Percentiles rank a stretch among this genome's conserved stretches.
phyloP scores from a whole-genome alignment of 1,140 invertebrate species.

The Vanessa tameamea region DNA sequence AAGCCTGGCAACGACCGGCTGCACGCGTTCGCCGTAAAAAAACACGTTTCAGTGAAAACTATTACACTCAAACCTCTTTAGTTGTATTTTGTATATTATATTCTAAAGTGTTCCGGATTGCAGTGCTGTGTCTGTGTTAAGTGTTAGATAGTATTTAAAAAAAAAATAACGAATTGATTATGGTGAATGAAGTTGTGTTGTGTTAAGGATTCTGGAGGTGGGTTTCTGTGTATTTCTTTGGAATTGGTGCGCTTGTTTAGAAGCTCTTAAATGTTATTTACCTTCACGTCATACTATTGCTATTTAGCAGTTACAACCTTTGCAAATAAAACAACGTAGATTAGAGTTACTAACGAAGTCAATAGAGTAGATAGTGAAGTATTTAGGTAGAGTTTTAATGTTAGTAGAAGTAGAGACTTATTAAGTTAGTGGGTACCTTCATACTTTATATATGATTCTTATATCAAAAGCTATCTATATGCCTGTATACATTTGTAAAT shows the following conservation, averaged over 20 bases:
- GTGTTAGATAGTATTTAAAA: constrained; percentile 35
- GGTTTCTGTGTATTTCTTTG: constrained; percentile 37
- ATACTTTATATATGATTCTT: no score
- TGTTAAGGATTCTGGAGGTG: constrained; percentile 72
- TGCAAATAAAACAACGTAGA: not conserved
- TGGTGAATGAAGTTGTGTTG: constrained; percentile 55
- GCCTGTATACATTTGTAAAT: no score
- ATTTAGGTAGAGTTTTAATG: not conserved
- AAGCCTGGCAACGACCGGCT: constrained; percentile 46
- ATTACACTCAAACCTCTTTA: constrained; percentile 12
- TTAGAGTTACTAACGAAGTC: not conserved
- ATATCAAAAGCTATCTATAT: no score
- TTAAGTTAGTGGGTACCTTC: not conserved
- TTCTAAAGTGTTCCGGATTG: constrained; percentile 60
- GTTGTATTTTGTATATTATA: constrained; percentile 24
- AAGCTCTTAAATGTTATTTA: constrained; percentile 5
- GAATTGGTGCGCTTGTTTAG: constrained; percentile 24
- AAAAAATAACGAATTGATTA: constrained; percentile 56
- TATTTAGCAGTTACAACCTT: not conserved
- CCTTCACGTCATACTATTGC: not conserved
- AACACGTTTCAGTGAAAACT: constrained; percentile 51
- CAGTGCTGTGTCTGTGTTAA: constrained; percentile 63
- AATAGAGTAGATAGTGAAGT: no score
- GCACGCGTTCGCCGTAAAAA: constrained; percentile 39
- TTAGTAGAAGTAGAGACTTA: not conserved